These are phyloP conservation scores for Syrrhaptes paradoxus DNA, from an alignment of 2,113 vertebrate species.

Conservation along the genomic window DNA sequence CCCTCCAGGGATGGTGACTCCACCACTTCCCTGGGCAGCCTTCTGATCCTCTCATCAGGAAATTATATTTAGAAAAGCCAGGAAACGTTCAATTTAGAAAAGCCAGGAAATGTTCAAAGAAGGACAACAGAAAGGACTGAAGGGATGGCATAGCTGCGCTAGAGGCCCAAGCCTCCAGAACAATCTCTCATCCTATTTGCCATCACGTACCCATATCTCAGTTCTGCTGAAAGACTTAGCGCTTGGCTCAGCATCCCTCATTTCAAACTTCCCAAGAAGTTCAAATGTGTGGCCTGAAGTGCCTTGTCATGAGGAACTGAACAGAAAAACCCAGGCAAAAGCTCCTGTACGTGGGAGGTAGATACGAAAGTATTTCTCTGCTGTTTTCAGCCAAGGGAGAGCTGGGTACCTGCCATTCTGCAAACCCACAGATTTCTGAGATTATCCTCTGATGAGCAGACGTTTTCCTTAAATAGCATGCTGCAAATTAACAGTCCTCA, in stretches of 20 bases:
- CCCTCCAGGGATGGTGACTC: too few relatives aligned
- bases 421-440: constrained; percentile 60
- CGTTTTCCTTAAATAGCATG: constrained; percentile 32
- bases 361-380: constrained; percentile 25
- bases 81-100: background rate
- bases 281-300: background rate
- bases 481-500: constrained; percentile 21
- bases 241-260: background rate
- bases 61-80: background rate
- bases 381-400: constrained; percentile 45
- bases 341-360: background rate
- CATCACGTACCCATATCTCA: background rate
- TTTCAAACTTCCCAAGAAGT: background rate
- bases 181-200: background rate
- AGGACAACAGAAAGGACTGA: background rate
- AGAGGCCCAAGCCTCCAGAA: background rate
- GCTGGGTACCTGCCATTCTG: constrained; percentile 49
- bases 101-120: background rate
- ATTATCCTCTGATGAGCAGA: constrained; percentile 48
- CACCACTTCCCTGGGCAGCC: too few relatives aligned
- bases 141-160: background rate
- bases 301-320: constrained; percentile 5
- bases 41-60: background rate
- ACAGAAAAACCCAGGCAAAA: constrained; percentile 27
- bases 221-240: background rate